Evolutionary conservation across 2,888 invertebrate genomes (phyloP), one percentile per base, ranked within the genome.

Genomic region (Doris montereyensis): DNA sequence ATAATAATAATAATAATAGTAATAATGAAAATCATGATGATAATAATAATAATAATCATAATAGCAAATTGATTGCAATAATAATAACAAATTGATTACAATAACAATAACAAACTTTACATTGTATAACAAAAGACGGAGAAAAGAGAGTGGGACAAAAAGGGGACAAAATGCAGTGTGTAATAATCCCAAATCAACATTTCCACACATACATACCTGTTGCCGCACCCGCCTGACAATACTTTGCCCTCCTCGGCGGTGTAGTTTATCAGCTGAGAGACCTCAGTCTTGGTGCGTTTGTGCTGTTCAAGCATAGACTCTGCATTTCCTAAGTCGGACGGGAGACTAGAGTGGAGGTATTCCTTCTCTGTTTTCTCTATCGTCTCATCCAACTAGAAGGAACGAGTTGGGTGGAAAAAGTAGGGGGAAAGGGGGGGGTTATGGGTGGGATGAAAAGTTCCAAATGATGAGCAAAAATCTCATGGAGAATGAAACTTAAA

Each of bases 151-250:
- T 62, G 62, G 24, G 24, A 4, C 4, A 62, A 62, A 62, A 62
- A 62, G 5, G 5, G 24, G 5, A 10, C 5, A 62, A 13, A 21
- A 21, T 62, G 24, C 17, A 62, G 24, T 5, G 17, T 62, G 5
- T 13, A 62, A 62, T 5, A 52, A 52, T 10, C 8, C 13, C 8
- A 52, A 52, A 52, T 10, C 52, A 52, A 52, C 10, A 13, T 52
- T 52, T 8, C 13, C 67, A 67, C 67, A 13, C 5, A n/a, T 28
- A 82, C 86, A 82, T 85, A 92, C 93, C 92, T 95, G 94, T 87
- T 94, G 93, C 82, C 93, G 93, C 81, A 96, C 95, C 90, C 94
- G 93, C 84, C 93, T 92, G 73, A 95, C 94, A 81, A 95, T 93
- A 87, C 94, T 93, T 85, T 94, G 85, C 94, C 94, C 90, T 95